phyloP scores from a whole-genome alignment of 2,888 invertebrate genomes.

The Acleris laterana region DNA sequence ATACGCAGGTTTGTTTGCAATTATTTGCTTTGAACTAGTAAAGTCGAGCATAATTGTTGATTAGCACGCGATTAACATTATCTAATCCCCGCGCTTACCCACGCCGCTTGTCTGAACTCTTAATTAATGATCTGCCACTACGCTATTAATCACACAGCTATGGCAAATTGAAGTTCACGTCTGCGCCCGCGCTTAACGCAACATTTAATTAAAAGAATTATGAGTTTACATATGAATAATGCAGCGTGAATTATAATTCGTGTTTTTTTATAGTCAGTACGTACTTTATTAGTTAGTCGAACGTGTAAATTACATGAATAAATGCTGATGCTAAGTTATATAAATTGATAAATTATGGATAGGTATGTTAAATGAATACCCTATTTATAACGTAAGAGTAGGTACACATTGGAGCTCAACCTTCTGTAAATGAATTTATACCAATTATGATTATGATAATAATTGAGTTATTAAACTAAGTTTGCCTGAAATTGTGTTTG shows the following conservation, averaged over 20 bases:
- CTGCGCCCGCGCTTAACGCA: slow-evolving; percentile 61
- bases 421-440: too few species aligned
- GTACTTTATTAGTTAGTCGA: background rate
- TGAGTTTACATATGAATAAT: slow-evolving; percentile 47
- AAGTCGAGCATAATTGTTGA: slow-evolving; percentile 63
- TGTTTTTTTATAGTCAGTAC: background rate
- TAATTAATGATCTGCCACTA: slow-evolving; percentile 81
- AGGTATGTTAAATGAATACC: too few species aligned
- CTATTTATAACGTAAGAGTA: too few species aligned
- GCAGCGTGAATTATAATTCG: background rate
- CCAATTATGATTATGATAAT: too few species aligned
- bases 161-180: slow-evolving; percentile 76
- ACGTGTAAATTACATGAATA: background rate
- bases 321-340: too few species aligned
- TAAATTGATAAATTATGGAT: too few species aligned
- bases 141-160: slow-evolving; percentile 80
- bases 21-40: slow-evolving; percentile 19
- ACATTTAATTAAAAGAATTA: slow-evolving; percentile 72
- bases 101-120: slow-evolving; percentile 78
- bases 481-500: too few species aligned
- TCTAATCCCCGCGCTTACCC: slow-evolving; percentile 69
- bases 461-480: too few species aligned
- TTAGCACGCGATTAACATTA: slow-evolving; percentile 65
- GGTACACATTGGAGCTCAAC: too few species aligned
- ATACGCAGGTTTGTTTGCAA: slow-evolving; percentile 3